These are phyloP conservation scores for Melitaea cinxia DNA, from an alignment of 1,140 invertebrate species.

Conservation along the genomic window DNA sequence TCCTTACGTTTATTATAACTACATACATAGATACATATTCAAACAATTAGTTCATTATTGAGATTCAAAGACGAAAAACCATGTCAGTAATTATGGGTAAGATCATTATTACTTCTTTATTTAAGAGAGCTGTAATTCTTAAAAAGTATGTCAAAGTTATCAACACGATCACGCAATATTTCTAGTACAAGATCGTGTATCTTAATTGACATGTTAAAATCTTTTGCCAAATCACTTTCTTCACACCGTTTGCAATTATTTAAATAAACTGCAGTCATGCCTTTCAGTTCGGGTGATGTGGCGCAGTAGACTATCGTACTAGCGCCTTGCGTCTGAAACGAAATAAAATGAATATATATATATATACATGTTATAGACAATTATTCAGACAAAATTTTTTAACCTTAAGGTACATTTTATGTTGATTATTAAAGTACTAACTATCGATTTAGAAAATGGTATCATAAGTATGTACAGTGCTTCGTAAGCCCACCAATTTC, in stretches of 20 bases:
- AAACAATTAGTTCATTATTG: no score
- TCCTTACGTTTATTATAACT: no score
- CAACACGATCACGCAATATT: conserved; percentile 45
- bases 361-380: not conserved
- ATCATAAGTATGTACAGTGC: conserved; percentile 88
- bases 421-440: conserved; percentile 80
- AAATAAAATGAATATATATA: conserved; percentile 6
- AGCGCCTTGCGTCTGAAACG: conserved; percentile 93
- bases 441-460: conserved; percentile 97
- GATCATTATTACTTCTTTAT: not conserved
- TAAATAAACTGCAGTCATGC: conserved; percentile 92
- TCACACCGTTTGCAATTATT: conserved; percentile 93
- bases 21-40: no score
- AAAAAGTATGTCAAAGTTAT: conserved; percentile 16
- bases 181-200: conserved; percentile 56
- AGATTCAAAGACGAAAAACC: no score
- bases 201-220: conserved; percentile 70
- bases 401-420: no score
- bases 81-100: no score
- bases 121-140: not conserved
- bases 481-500: conserved; percentile 92
- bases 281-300: conserved; percentile 89
- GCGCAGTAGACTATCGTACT: conserved; percentile 94
- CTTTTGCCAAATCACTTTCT: conserved; percentile 84
- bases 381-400: not conserved